Evolutionary conservation across 2,888 invertebrate genomes (phyloP).

Genomic region (Leptothorax acervorum): DNA sequence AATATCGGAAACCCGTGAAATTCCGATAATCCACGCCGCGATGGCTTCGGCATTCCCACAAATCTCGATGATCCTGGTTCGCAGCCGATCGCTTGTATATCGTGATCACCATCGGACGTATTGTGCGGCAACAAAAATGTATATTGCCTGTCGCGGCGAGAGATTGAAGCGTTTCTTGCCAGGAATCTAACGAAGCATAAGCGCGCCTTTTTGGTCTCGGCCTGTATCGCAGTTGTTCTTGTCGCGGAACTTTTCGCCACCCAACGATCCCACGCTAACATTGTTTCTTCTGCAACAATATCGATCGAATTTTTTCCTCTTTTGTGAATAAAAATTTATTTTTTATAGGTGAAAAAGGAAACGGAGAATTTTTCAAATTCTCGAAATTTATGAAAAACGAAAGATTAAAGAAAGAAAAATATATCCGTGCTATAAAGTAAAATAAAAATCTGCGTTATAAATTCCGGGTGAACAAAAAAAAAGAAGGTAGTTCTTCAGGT

Average conservation of each 20-base stretch:
- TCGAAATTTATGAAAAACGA: not conserved
- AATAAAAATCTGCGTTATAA: constrained; percentile 63
- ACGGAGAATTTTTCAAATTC: not conserved
- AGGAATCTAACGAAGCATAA: constrained; percentile 52
- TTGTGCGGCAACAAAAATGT: constrained; percentile 48
- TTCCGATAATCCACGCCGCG: constrained; percentile 66
- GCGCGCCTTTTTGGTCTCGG: constrained; percentile 43
- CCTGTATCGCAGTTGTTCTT: constrained; percentile 47
- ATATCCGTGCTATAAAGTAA: not conserved
- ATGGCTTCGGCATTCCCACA: constrained; percentile 64
- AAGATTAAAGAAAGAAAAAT: not conserved
- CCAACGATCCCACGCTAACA: constrained; percentile 49
- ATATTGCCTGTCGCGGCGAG: constrained; percentile 55
- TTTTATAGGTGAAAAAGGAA: not conserved
- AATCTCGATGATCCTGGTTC: constrained; percentile 46
- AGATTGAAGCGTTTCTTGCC: constrained; percentile 50
- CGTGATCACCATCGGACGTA: constrained; percentile 48
- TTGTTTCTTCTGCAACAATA: constrained; percentile 29
- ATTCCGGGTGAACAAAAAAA: constrained; percentile 30
- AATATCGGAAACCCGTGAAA: constrained; percentile 65
- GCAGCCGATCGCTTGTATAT: constrained; percentile 40
- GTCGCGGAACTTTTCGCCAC: constrained; percentile 48
- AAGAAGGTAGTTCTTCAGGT: constrained; percentile 35
- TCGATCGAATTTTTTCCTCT: not conserved
- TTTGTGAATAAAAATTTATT: not conserved